These are phyloP conservation scores for Phalacrocorax carbo DNA, from an alignment of 2,113 vertebrate genomes.

Conservation along the genomic window DNA sequence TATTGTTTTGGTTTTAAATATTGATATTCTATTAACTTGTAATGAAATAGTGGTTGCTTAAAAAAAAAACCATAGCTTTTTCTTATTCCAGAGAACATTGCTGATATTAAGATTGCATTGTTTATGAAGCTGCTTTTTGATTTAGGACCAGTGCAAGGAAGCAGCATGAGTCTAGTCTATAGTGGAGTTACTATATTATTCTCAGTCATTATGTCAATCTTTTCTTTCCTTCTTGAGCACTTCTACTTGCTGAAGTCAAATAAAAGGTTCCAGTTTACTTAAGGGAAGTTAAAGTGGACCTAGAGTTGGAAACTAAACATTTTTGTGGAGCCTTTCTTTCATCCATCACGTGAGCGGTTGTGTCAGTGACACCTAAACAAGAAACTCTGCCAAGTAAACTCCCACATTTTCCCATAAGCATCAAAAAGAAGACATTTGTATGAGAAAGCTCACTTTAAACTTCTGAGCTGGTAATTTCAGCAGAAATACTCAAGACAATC, in stretches of 20 bases:
- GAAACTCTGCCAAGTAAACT: not conserved
- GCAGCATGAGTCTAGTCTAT: not conserved
- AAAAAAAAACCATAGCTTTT: not conserved
- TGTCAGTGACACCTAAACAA: not conserved
- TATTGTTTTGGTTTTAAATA: not conserved
- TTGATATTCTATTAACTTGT: not conserved
- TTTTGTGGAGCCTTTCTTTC: not conserved
- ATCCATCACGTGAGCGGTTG: accelerated
- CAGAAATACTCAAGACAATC: not conserved
- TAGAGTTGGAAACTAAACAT: not conserved
- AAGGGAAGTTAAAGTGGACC: not conserved
- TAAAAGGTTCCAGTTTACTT: not conserved
- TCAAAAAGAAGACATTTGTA: not conserved
- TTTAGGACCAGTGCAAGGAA: not conserved
- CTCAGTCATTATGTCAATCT: not conserved
- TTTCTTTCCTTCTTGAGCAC: not conserved
- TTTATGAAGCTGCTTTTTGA: not conserved
- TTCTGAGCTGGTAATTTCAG: not conserved
- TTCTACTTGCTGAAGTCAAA: not conserved
- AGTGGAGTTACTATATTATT: not conserved
- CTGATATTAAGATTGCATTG: not conserved
- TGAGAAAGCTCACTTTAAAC: not conserved
- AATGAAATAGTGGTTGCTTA: not conserved
- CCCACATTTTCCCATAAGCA: not conserved
- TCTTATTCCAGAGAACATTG: not conserved